Evolutionary conservation across 1,140 invertebrate species (phyloP).

Genomic region (Chrysomallon squamiferum): DNA sequence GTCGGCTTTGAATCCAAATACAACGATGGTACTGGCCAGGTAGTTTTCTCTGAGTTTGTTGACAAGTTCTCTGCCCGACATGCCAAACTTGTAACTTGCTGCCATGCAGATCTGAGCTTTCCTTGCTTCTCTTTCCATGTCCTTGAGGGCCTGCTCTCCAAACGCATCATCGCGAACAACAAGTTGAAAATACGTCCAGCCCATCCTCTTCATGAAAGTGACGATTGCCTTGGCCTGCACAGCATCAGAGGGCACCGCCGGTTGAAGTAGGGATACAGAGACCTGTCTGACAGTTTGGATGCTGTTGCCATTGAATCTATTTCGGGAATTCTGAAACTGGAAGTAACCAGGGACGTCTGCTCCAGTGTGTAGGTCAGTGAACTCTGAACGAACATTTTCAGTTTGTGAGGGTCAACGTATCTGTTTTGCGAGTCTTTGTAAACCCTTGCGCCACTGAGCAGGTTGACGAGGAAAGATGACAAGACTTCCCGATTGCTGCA

Average conservation of each 20-base stretch:
- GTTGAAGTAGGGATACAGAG: constrained; percentile 76
- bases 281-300: constrained; percentile 62
- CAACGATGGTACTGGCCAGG: constrained; percentile 28
- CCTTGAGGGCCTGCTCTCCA: constrained; percentile 3
- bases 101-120: constrained; percentile 29
- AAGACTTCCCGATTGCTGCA: constrained; percentile 30
- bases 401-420: constrained; percentile 32
- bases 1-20: constrained; percentile 24
- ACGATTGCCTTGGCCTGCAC: constrained; percentile 76
- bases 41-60: constrained; percentile 13
- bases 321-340: constrained; percentile 72
- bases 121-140: constrained; percentile 18
- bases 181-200: constrained; percentile 49
- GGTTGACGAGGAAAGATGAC: constrained; percentile 35
- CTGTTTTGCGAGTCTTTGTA: constrained; percentile 26
- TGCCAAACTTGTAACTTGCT: constrained; percentile 22
- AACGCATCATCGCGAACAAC: constrained; percentile 16
- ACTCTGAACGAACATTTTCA: constrained; percentile 35
- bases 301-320: constrained; percentile 74
- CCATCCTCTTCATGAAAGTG: constrained; percentile 25
- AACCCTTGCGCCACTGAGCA: constrained; percentile 31
- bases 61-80: constrained; percentile 15
- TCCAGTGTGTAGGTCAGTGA: constrained; percentile 11
- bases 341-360: constrained; percentile 20
- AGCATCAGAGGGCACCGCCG: constrained; percentile 78